A percentile compares a stretch with the other conserved stretches of the same genome.
Conservation (phyloP, 2,888 invertebrate species). For the Cataglyphis albicans region DNA sequence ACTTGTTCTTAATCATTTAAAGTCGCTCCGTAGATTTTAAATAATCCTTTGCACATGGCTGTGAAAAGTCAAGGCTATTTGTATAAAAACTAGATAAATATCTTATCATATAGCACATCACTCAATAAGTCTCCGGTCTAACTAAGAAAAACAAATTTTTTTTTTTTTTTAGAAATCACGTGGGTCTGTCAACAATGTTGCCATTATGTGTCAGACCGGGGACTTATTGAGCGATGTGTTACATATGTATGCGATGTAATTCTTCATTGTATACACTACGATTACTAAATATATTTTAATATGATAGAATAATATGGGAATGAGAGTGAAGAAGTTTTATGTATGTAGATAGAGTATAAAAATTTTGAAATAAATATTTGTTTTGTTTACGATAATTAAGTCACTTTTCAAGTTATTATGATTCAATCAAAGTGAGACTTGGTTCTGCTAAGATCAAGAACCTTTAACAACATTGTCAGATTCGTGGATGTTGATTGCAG, state of each 20-base stretch:
- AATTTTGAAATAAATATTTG: neutral
- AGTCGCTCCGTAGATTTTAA: neutral
- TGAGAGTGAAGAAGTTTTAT: neutral
- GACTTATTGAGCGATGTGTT: neutral
- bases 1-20: slow-evolving; percentile 37
- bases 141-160: no score
- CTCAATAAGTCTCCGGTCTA: no score
- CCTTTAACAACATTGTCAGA: slow-evolving; percentile 48
- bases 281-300: neutral
- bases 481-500: slow-evolving; percentile 71
- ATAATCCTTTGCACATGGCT: neutral
- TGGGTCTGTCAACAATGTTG: no score
- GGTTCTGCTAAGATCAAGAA: slow-evolving; percentile 51
- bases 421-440: slow-evolving; percentile 25
- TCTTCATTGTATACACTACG: neutral
- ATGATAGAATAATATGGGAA: neutral
- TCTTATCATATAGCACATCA: neutral
- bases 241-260: neutral
- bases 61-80: neutral
- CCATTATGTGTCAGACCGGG: no score
- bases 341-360: neutral
- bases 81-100: neutral
- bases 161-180: no score
- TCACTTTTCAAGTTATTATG: neutral
- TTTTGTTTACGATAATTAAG: neutral